Evolutionary conservation across 2,888 invertebrate species (phyloP).

Genomic region (Parnassius apollo): DNA sequence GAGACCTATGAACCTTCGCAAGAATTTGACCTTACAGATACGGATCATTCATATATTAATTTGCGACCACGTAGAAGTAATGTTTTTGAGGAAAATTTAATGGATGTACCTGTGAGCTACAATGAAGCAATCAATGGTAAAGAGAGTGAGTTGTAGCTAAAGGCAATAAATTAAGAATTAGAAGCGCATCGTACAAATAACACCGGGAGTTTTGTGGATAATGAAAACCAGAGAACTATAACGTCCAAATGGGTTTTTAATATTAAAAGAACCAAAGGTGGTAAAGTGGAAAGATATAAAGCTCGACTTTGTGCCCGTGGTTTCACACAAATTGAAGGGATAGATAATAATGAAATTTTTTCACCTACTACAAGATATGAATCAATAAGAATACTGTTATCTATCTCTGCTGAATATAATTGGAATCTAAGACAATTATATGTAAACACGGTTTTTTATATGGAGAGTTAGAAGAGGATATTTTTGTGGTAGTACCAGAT

Average conservation of each 20-base stretch:
- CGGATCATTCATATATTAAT: conserved; percentile 13
- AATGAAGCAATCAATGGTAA: conserved; percentile 33
- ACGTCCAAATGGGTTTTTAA: too few relatives aligned
- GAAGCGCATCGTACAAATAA: conserved; percentile 33
- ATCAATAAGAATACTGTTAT: conserved; percentile 31
- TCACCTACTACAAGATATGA: conserved; percentile 32
- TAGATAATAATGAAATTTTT: conserved; percentile 32
- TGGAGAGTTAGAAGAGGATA: conserved; percentile 32
- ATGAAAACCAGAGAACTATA: too few relatives aligned
- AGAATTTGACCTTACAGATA: conserved; percentile 25
- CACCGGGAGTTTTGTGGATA: too few relatives aligned
- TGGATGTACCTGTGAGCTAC: conserved; percentile 31
- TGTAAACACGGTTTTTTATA: conserved; percentile 36
- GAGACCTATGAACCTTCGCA: conserved; percentile 27
- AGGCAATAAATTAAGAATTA: conserved; percentile 33
- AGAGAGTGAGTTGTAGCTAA: conserved; percentile 27
- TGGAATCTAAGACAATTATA: conserved; percentile 32
- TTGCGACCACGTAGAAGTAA: conserved; percentile 33
- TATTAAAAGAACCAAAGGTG: conserved; percentile 29
- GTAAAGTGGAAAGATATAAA: conserved; percentile 13
- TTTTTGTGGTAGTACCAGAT: conserved; percentile 34
- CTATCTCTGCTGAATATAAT: conserved; percentile 28
- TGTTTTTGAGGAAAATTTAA: conserved; percentile 34
- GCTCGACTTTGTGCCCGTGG: too few relatives aligned
- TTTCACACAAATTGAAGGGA: conserved; percentile 30